Percentiles rank a stretch among this genome's conserved stretches.
Conservation (phyloP, 2,888 invertebrate genomes). For the Drosophila meridiana region DNA sequence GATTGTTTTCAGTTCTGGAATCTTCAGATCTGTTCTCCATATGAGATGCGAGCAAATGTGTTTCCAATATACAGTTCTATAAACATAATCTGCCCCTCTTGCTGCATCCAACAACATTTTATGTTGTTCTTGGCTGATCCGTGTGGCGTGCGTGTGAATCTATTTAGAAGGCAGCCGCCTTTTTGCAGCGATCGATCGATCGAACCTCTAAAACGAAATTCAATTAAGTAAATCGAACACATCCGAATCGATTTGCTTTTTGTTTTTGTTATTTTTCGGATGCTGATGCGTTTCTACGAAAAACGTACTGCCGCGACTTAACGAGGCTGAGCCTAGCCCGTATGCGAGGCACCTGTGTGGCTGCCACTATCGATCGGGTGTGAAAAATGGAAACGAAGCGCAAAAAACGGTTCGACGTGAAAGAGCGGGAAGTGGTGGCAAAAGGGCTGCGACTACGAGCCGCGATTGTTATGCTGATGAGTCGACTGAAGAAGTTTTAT, state of each 20-base stretch:
- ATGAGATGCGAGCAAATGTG: not conserved
- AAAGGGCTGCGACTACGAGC: slow-evolving; percentile 44
- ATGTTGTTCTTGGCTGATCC: slow-evolving; percentile 3
- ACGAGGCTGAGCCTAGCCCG: slow-evolving; percentile 20
- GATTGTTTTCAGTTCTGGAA: not conserved
- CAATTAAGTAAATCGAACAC: slow-evolving; percentile 78
- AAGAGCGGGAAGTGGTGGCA: slow-evolving; percentile 55
- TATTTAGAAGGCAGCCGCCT: slow-evolving; percentile 64
- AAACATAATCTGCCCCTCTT: slow-evolving; percentile 3
- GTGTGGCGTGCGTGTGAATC: slow-evolving; percentile 71
- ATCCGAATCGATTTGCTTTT: slow-evolving; percentile 68
- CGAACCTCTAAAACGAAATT: slow-evolving; percentile 52
- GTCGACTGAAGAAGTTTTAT: slow-evolving; percentile 17
- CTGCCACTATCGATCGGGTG: slow-evolving; percentile 41
- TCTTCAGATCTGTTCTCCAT: slow-evolving; percentile 5
- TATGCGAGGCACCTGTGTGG: slow-evolving; percentile 59
- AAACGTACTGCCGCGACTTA: slow-evolving; percentile 41
- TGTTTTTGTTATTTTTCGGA: slow-evolving; percentile 49
- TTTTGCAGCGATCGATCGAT: slow-evolving; percentile 25
- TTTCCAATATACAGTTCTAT: slow-evolving; percentile 10
- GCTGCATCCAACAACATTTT: not conserved
- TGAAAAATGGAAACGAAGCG: slow-evolving; percentile 54
- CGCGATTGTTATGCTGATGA: slow-evolving; percentile 73
- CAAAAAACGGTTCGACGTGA: slow-evolving; percentile 37
- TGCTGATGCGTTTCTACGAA: slow-evolving; percentile 69